Conservation (phyloP, 2,888 invertebrate species). For the Cephus nigrinus region DNA sequence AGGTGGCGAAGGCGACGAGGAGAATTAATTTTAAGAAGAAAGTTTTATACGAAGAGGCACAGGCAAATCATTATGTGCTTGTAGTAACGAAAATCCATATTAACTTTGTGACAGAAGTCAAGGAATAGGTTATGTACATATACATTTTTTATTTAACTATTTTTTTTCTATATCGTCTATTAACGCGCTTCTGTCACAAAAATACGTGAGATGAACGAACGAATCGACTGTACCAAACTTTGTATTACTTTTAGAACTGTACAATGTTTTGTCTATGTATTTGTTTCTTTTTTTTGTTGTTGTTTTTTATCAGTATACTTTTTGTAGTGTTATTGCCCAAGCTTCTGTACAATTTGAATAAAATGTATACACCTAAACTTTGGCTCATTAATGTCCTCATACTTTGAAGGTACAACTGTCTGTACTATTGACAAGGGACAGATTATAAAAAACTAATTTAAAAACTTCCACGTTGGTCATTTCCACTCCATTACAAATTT, state of each 20-base stretch:
- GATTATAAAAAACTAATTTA: too few relatives aligned
- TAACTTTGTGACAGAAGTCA: background rate
- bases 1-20: conserved; percentile 83
- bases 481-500: too few relatives aligned
- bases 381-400: background rate
- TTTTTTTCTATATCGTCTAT: background rate
- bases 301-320: background rate
- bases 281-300: conserved; percentile 12
- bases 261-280: background rate
- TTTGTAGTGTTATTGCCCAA: conserved; percentile 16
- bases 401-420: too few relatives aligned
- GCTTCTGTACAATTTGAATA: conserved; percentile 12
- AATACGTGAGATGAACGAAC: conserved; percentile 25
- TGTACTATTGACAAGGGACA: too few relatives aligned
- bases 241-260: background rate
- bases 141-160: background rate
- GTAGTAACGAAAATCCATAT: background rate
- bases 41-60: background rate
- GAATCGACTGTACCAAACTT: conserved; percentile 10
- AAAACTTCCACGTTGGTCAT: too few relatives aligned
- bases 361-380: background rate
- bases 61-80: background rate
- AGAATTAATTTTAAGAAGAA: conserved; percentile 71
- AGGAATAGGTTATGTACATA: background rate
- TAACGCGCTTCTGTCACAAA: background rate